These are phyloP conservation scores for Synergus umbraculus DNA, from an alignment of 2,888 invertebrate genomes.

Conservation along the genomic window DNA sequence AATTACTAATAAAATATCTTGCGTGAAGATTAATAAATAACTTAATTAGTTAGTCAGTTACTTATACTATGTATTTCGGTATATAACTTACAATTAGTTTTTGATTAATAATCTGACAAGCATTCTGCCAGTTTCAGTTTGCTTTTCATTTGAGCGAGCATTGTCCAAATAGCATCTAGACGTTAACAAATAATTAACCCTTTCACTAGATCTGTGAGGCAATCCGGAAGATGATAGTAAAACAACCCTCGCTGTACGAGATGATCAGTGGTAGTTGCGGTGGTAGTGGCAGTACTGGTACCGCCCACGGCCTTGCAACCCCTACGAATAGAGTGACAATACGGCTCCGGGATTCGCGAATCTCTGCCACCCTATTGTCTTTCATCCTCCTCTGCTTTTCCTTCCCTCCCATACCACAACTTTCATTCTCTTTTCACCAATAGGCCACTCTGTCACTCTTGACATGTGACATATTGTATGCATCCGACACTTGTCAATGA, in stretches of 20 bases:
- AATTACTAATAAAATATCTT: too few relatives aligned
- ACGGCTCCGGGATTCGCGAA: constrained; percentile 65
- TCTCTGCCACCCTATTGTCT: constrained; percentile 55
- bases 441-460: constrained; percentile 26
- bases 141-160: neutral
- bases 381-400: constrained; percentile 65
- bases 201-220: constrained; percentile 60
- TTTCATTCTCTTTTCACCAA: constrained; percentile 34
- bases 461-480: constrained; percentile 14
- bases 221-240: constrained; percentile 70
- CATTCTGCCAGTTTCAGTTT: neutral
- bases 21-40: too few relatives aligned
- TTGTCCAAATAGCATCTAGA: constrained; percentile 1
- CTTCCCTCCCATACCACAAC: constrained; percentile 48
- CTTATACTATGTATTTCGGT: too few relatives aligned
- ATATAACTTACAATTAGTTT: too few relatives aligned
- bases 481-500: constrained; percentile 26
- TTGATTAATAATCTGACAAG: neutral
- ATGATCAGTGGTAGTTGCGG: constrained; percentile 51
- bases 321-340: constrained; percentile 65
- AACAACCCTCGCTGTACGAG: constrained; percentile 64
- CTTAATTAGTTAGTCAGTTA: too few relatives aligned
- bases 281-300: constrained; percentile 59
- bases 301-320: constrained; percentile 64
- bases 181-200: constrained; percentile 64